phyloP scores from a whole-genome alignment of 1,140 invertebrate species.

The Aphidius gifuensis region DNA sequence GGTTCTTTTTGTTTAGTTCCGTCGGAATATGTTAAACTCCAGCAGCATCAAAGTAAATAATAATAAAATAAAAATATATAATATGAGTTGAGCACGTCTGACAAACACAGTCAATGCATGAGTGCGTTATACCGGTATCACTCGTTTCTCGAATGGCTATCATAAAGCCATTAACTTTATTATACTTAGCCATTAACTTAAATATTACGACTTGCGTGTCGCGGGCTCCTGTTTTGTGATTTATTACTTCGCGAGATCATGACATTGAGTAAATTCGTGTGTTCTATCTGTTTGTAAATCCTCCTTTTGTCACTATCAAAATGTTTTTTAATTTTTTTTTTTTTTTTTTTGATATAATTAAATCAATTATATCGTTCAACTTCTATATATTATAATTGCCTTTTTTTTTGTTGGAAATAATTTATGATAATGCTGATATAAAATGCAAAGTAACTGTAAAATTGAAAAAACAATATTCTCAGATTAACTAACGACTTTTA shows the following conservation, averaged over 20 bases:
- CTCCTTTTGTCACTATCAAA: not conserved
- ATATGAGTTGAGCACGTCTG: too few relatives aligned
- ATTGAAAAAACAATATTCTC: too few relatives aligned
- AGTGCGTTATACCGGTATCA: slow-evolving; percentile 22
- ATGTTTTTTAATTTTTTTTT: not conserved
- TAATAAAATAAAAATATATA: too few relatives aligned
- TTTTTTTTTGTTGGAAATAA: too few relatives aligned
- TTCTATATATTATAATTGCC: too few relatives aligned
- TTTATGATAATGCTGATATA: too few relatives aligned
- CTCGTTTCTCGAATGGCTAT: slow-evolving; percentile 45
- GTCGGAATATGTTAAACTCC: too few relatives aligned
- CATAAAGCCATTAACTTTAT: slow-evolving; percentile 56
- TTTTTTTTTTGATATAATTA: not conserved
- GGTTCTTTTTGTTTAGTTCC: too few relatives aligned
- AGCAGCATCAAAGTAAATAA: too few relatives aligned
- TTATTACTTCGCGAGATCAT: slow-evolving; percentile 24
- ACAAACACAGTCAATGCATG: slow-evolving; percentile 24
- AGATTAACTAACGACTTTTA: too few relatives aligned
- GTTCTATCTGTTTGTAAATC: not conserved
- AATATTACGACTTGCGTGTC: slow-evolving; percentile 54
- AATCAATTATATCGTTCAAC: too few relatives aligned
- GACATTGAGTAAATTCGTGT: slow-evolving; percentile 23
- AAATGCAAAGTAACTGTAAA: too few relatives aligned
- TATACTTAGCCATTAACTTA: slow-evolving; percentile 52
- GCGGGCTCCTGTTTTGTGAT: slow-evolving; percentile 38